These are phyloP conservation scores for Cylindroiulus punctatus DNA, from an alignment of 2,888 invertebrate genomes.

Conservation along the genomic window DNA sequence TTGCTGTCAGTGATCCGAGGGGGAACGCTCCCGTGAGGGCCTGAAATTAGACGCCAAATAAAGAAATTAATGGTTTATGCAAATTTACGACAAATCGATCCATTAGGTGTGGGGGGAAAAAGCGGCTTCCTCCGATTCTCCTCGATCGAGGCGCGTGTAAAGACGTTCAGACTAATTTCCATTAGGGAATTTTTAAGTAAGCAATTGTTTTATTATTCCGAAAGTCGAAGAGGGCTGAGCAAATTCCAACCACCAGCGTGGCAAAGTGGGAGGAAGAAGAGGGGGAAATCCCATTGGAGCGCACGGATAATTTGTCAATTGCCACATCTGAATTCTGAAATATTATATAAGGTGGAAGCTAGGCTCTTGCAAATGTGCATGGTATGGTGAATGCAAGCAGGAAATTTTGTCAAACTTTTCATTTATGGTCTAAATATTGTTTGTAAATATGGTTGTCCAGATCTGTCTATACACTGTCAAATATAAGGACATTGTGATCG, in stretches of 20 bases:
- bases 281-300: not conserved
- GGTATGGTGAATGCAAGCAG: too few species aligned
- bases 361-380: too few species aligned
- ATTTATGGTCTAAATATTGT: too few species aligned
- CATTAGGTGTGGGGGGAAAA: not conserved
- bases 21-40: conserved; percentile 55
- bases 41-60: conserved; percentile 48
- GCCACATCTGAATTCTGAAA: conserved; percentile 10
- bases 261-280: not conserved
- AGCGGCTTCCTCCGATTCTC: not conserved
- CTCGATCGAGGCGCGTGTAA: not conserved
- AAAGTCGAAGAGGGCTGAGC: not conserved
- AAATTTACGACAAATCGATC: not conserved
- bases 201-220: conserved; percentile 19
- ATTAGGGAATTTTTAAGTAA: not conserved
- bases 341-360: not conserved
- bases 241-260: not conserved
- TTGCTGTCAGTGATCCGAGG: conserved; percentile 55
- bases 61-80: not conserved
- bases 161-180: not conserved
- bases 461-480: too few species aligned
- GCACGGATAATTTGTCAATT: conserved; percentile 1
- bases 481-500: too few species aligned
- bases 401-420: too few species aligned
- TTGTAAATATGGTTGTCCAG: too few species aligned